These are phyloP conservation scores for Lepidurus packardi DNA, from an alignment of 1,140 invertebrate species.

Conservation along the genomic window DNA sequence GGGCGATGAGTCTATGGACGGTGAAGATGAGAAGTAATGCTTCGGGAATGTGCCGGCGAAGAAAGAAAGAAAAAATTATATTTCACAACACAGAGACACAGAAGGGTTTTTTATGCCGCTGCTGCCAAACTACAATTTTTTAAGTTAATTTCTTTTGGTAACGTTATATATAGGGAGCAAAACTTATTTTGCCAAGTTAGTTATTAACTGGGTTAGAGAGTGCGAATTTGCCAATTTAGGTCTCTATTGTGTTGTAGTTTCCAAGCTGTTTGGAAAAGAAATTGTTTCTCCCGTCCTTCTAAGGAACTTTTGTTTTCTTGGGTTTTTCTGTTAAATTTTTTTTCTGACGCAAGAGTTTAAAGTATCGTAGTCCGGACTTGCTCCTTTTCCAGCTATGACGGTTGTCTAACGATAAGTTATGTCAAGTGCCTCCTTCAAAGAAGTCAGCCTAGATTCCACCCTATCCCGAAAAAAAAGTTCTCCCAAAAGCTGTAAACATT, in stretches of 20 bases:
- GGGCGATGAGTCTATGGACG: constrained; percentile 44
- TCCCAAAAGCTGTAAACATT: neutral
- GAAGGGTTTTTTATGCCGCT: neutral
- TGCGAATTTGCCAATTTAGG: constrained; percentile 21
- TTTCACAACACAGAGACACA: neutral
- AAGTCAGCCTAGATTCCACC: neutral
- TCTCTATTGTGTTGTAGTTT: constrained; percentile 8
- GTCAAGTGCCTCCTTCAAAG: neutral
- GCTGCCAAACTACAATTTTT: neutral
- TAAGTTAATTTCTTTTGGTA: neutral
- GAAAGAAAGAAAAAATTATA: neutral
- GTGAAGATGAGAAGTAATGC: constrained; percentile 38
- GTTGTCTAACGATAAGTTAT: neutral
- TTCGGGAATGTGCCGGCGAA: neutral
- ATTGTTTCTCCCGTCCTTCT: neutral
- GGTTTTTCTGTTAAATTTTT: neutral
- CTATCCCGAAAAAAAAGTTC: neutral
- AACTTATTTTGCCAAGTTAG: too few species aligned
- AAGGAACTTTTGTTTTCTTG: neutral
- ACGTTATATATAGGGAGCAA: neutral
- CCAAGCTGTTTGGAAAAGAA: neutral
- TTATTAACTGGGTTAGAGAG: neutral
- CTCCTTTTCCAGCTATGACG: neutral
- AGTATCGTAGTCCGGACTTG: neutral
- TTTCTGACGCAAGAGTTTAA: neutral